phyloP scores from a whole-genome alignment of 2,888 invertebrate genomes.

The Drosophila neonasuta region DNA sequence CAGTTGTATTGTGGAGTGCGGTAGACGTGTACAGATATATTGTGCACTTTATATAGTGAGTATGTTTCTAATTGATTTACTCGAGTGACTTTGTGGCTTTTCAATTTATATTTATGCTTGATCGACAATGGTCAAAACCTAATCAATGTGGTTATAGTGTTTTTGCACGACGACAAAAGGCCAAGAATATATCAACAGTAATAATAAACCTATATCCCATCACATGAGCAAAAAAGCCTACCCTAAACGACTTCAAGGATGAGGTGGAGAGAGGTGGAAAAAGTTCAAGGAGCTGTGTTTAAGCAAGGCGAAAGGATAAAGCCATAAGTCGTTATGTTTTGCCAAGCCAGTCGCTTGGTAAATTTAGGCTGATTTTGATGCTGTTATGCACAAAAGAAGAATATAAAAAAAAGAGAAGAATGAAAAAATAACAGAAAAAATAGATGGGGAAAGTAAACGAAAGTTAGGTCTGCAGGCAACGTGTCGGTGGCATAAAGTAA shows the following conservation, averaged over 20 bases:
- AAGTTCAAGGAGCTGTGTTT: slow-evolving; percentile 45
- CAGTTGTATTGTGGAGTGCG: slow-evolving; percentile 4
- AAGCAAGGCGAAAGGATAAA: slow-evolving; percentile 58
- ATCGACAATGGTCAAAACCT: slow-evolving; percentile 21
- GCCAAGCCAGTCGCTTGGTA: slow-evolving; percentile 47
- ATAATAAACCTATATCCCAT: neutral
- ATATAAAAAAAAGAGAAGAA: neutral
- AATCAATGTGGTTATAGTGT: slow-evolving; percentile 32
- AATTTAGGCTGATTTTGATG: slow-evolving; percentile 44
- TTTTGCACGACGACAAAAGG: slow-evolving; percentile 1
- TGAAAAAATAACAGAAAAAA: neutral
- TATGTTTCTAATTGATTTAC: slow-evolving; percentile 63
- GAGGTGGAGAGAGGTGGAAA: slow-evolving; percentile 8
- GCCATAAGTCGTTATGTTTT: slow-evolving; percentile 61
- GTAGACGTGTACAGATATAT: neutral
- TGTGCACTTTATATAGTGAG: neutral
- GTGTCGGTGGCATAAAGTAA: slow-evolving; percentile 73
- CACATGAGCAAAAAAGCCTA: slow-evolving; percentile 11
- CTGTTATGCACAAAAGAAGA: slow-evolving; percentile 1
- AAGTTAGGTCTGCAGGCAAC: slow-evolving; percentile 49
- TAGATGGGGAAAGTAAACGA: slow-evolving; percentile 13
- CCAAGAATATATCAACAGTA: slow-evolving; percentile 44
- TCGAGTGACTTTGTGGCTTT: slow-evolving; percentile 42
- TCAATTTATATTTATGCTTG: slow-evolving; percentile 45
- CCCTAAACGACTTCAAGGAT: slow-evolving; percentile 24